Evolutionary conservation across 1,140 invertebrate genomes (phyloP), one percentile per base, ranked within the genome.

Genomic region (Heliconius hewitsoni): DNA sequence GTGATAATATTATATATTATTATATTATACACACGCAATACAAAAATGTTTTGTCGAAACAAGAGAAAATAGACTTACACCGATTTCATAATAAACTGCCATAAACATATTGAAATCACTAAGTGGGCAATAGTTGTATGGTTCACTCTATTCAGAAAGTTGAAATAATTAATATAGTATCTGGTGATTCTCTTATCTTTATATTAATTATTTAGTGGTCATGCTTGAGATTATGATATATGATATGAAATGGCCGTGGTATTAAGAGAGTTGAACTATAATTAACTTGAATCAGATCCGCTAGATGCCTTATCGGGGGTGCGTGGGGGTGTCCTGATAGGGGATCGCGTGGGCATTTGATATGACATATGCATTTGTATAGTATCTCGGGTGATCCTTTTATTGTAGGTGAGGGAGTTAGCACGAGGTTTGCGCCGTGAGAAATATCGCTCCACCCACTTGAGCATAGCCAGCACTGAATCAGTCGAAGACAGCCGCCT

Each of bases 361-460:
- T 96, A 96, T 0, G 96, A 96, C 96, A 97, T 97, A 86, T 97
- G 96, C 96, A 97, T 97, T 74, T 96, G 96, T 18, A 97, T 96
- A 1, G 96, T 96, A 71, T 96, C 96, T 5, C 95, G 95, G 11
- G 94, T 93, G 55, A 95, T 95, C 34, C 37, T 95, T 89, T 95
- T 96, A 82, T 96, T 95, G 83, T 96, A 95, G 8, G 95, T 96
- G 66, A 96, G 83, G 8, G 95, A 90, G 89, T 96, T 95, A 78
- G 95, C 95, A 27, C 96, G 94, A 0, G 97, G 97, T 85, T 97
- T 97, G 80, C 97, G 96, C 70, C 96, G 95, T 82, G 97, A 97
- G 85, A 98, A 95, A 86, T 98, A 97, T 71, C 97, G 94, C 86
- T 98, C 97, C 1, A 98, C 97, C 98, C 98, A 98, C 87, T 98